Percentiles rank a stretch among this genome's conserved stretches.
Evolutionary conservation across 2,888 invertebrate species (phyloP).

Genomic region (Melinaea marsaeus): DNA sequence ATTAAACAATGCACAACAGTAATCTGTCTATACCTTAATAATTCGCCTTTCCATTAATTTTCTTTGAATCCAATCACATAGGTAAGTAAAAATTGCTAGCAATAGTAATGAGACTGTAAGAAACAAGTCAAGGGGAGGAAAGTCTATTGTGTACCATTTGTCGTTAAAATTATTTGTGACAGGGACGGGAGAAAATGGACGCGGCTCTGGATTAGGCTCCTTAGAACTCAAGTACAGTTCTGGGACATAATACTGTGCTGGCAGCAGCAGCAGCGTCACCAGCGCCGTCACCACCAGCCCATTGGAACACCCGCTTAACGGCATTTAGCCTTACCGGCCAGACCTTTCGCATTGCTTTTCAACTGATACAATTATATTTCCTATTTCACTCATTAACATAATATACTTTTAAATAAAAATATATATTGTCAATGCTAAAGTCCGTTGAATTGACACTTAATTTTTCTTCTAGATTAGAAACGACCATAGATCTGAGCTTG

Average conservation of each 20-base stretch:
- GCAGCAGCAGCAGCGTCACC: constrained; percentile 52
- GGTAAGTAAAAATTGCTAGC: constrained; percentile 46
- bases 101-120: constrained; percentile 45
- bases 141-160: constrained; percentile 37
- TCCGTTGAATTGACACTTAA: constrained; percentile 9
- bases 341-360: constrained; percentile 20
- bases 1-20: not conserved
- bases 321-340: constrained; percentile 40
- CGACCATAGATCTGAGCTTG: too few species aligned
- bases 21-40: constrained; percentile 46
- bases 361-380: constrained; percentile 3
- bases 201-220: constrained; percentile 31
- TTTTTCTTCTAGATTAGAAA: constrained; percentile 4
- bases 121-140: constrained; percentile 53
- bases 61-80: constrained; percentile 64
- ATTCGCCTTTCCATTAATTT: constrained; percentile 63
- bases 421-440: constrained; percentile 10
- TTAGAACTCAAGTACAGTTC: constrained; percentile 41
- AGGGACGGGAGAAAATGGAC: constrained; percentile 20
- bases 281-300: constrained; percentile 51
- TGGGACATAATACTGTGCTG: constrained; percentile 58
- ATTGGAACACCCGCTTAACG: constrained; percentile 51
- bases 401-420: constrained; percentile 11
- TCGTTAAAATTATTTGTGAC: constrained; percentile 26
- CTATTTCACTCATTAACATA: constrained; percentile 8